These are phyloP conservation scores for Drosophila sordidula DNA, from an alignment of 2,888 invertebrate genomes.

Conservation along the genomic window DNA sequence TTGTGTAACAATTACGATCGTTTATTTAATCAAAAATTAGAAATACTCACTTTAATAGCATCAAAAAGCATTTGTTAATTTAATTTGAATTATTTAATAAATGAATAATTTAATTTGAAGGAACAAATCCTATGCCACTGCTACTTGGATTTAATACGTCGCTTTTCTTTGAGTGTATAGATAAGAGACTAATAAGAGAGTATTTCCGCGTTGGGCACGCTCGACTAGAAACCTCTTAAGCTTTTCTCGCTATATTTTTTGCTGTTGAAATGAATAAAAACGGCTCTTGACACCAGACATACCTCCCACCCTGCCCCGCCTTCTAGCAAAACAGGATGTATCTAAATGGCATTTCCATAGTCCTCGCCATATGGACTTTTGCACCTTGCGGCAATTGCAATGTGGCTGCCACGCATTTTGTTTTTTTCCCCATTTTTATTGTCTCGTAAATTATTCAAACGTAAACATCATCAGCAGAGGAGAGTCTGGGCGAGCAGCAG, in stretches of 20 bases:
- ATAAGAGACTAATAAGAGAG: not conserved
- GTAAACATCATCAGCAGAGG: constrained; percentile 81
- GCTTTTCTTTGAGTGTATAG: too few species aligned
- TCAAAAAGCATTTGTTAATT: too few species aligned
- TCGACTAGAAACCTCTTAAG: not conserved
- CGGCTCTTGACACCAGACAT: constrained; percentile 47
- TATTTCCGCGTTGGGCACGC: not conserved
- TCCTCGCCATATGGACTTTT: constrained; percentile 46
- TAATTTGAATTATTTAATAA: too few species aligned
- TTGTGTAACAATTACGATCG: too few species aligned
- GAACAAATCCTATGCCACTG: too few species aligned
- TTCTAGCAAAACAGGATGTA: constrained; percentile 46
- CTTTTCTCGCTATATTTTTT: constrained; percentile 21
- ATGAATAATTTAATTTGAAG: too few species aligned
- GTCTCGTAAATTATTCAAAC: constrained; percentile 84
- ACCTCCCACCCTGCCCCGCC: not conserved
- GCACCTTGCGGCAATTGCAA: constrained; percentile 79
- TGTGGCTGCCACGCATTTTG: constrained; percentile 40
- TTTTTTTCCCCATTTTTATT: constrained; percentile 59
- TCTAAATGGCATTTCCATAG: constrained; percentile 78
- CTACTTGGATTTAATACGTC: too few species aligned
- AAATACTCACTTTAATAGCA: too few species aligned
- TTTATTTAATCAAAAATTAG: too few species aligned
- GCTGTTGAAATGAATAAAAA: constrained; percentile 73
- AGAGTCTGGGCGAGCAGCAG: constrained; percentile 34